These are phyloP conservation scores for Drosophila saltans DNA, from an alignment of 1,140 invertebrate genomes.

Conservation along the genomic window DNA sequence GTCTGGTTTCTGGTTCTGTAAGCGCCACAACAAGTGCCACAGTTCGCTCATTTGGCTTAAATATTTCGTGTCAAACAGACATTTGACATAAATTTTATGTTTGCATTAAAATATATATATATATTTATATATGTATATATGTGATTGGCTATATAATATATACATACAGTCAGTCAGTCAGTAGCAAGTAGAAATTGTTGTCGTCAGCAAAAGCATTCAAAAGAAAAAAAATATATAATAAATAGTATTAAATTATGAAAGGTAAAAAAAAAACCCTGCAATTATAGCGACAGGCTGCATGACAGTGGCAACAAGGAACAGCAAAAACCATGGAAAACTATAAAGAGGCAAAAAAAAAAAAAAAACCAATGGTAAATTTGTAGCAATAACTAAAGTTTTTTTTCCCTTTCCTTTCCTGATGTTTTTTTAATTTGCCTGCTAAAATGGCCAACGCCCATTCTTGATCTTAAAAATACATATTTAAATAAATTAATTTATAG, in stretches of 20 bases:
- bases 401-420: too few relatives aligned
- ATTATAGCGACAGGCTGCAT: slow-evolving; percentile 12
- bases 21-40: slow-evolving; percentile 3
- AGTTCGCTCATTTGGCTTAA: slow-evolving; percentile 71
- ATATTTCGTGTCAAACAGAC: slow-evolving; percentile 82
- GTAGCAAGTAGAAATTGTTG: slow-evolving; percentile 18
- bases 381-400: too few relatives aligned
- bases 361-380: background rate
- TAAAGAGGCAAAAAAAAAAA: background rate
- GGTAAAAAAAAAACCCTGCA: slow-evolving; percentile 22
- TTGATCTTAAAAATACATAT: too few relatives aligned
- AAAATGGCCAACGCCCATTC: too few relatives aligned
- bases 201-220: slow-evolving; percentile 27
- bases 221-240: slow-evolving; percentile 31
- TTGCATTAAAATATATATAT: slow-evolving; percentile 79
- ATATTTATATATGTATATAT: slow-evolving; percentile 19
- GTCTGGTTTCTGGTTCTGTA: slow-evolving; percentile 41
- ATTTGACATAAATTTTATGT: slow-evolving; percentile 83
- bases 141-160: background rate
- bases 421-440: too few relatives aligned
- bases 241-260: slow-evolving; percentile 53
- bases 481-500: too few relatives aligned
- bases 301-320: background rate
- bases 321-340: background rate
- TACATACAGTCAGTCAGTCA: slow-evolving; percentile 12